Evolutionary conservation across 2,888 invertebrate genomes (phyloP).

Genomic region (Diachrysia chrysitis): DNA sequence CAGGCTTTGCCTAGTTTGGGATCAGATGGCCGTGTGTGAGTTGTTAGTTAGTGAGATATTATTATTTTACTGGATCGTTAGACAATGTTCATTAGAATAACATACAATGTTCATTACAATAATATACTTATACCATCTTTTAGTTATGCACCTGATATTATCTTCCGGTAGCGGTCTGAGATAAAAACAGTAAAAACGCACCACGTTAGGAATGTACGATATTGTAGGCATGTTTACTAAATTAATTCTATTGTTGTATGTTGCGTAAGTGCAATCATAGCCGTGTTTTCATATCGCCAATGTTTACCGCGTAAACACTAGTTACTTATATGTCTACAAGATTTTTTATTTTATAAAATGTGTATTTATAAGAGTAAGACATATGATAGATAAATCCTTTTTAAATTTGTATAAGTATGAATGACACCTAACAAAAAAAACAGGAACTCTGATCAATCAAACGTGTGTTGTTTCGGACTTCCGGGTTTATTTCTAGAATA

Average conservation of each 20-base stretch:
- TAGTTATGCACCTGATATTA: neutral
- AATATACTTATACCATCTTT: too few relatives aligned
- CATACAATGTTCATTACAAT: too few relatives aligned
- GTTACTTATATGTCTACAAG: neutral
- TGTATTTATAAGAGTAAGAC: neutral
- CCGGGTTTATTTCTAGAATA: neutral
- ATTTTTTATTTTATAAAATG: neutral
- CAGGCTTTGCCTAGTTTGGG: too few relatives aligned
- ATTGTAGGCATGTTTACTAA: neutral
- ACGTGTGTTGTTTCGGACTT: neutral
- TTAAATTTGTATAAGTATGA: too few relatives aligned
- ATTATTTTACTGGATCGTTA: too few relatives aligned
- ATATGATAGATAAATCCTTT: too few relatives aligned
- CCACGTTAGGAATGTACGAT: neutral
- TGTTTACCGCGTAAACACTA: neutral
- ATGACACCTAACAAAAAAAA: too few relatives aligned
- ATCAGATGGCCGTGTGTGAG: too few relatives aligned
- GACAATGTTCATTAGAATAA: too few relatives aligned
- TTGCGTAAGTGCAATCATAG: neutral
- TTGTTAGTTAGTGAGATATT: too few relatives aligned
- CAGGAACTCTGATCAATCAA: neutral
- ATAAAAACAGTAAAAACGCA: neutral
- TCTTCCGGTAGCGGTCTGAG: neutral
- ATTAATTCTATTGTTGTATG: conserved; percentile 13
- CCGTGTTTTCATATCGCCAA: conserved; percentile 8